These are phyloP conservation scores for Sinhomidia bicolor DNA, from an alignment of 2,888 invertebrate species.

Conservation along the genomic window DNA sequence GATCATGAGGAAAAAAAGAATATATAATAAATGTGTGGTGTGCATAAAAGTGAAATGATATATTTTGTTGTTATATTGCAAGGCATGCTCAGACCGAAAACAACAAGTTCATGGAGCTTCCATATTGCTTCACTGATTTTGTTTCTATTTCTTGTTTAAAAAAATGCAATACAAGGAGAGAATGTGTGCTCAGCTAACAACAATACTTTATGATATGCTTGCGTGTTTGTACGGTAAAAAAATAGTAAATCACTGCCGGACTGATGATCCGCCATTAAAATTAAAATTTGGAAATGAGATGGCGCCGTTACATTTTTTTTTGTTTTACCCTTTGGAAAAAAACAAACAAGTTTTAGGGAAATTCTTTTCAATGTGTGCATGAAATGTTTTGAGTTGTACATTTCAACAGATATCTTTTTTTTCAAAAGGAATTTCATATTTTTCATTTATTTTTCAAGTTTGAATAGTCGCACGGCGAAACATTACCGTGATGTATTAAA, in stretches of 20 bases:
- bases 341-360: slow-evolving; percentile 23
- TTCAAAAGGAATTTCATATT: neutral
- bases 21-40: neutral
- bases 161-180: neutral
- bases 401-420: no score
- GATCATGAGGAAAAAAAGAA: slow-evolving; percentile 32
- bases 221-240: slow-evolving; percentile 6
- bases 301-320: slow-evolving; percentile 50
- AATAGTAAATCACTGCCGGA: slow-evolving; percentile 44
- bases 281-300: slow-evolving; percentile 56
- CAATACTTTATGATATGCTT: neutral
- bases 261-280: slow-evolving; percentile 38
- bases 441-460: neutral
- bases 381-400: slow-evolving; percentile 14
- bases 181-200: neutral
- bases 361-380: neutral
- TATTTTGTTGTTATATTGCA: neutral
- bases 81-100: no score
- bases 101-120: neutral
- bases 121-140: neutral
- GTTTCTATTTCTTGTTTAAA: neutral
- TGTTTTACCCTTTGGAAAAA: slow-evolving; percentile 4
- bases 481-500: neutral
- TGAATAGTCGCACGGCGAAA: neutral
- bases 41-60: neutral